phyloP scores from a whole-genome alignment of 1,140 invertebrate genomes.

The Halesus radiatus region DNA sequence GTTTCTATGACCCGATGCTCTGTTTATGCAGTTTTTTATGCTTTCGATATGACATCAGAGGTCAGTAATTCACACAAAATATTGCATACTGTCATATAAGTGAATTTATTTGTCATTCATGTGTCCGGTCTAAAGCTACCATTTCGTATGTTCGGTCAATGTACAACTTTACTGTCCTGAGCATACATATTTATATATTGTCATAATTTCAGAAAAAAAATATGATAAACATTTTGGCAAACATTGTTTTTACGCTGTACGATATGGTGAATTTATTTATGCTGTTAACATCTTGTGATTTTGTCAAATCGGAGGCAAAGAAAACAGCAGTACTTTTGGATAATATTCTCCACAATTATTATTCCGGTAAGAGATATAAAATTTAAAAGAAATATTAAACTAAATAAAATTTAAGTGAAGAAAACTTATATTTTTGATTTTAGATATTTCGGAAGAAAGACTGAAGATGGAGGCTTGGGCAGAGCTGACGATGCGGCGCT shows the following conservation, averaged over 20 bases:
- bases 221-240: not conserved
- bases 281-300: not conserved
- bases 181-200: not conserved
- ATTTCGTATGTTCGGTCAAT: not conserved
- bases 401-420: not conserved
- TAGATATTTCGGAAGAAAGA: not conserved
- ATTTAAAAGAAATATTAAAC: not conserved
- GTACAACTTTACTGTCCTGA: not conserved
- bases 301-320: not conserved
- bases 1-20: not conserved
- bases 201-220: not conserved
- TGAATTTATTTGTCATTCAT: not conserved
- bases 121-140: not conserved
- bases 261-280: not conserved
- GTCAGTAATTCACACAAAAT: not conserved
- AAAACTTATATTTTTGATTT: not conserved
- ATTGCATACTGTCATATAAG: not conserved
- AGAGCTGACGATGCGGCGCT: not conserved
- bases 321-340: not conserved
- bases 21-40: not conserved
- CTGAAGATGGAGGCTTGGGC: not conserved
- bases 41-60: not conserved
- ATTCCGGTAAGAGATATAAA: not conserved
- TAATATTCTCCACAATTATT: slow-evolving; percentile 3
- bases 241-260: not conserved